Evolutionary conservation across 2,797 vertebrate genomes (phyloP).

Genomic region (Syngnathus acus): DNA sequence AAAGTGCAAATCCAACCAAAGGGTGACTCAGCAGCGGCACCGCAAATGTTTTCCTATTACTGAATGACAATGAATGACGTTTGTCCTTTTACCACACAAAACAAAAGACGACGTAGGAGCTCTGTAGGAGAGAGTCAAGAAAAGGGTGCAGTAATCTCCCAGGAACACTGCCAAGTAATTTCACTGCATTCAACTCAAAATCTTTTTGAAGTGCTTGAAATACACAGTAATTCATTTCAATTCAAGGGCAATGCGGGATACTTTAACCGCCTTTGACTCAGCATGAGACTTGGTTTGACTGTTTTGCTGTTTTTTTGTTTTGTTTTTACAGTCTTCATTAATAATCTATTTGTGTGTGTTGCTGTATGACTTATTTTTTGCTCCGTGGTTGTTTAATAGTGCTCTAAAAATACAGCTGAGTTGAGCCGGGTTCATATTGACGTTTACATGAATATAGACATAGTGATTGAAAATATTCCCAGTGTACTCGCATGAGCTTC

Average conservation of each 20-base stretch:
- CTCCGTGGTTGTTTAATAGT: too few relatives aligned
- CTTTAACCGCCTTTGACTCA: neutral
- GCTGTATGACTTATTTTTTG: too few relatives aligned
- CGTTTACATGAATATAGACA: neutral
- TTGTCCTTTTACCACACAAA: conserved; percentile 6
- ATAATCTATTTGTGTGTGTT: too few relatives aligned
- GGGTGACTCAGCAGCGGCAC: too few relatives aligned
- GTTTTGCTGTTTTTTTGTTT: too few relatives aligned
- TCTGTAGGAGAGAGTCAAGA: conserved; percentile 12
- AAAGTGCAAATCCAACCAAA: neutral
- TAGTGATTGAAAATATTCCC: neutral
- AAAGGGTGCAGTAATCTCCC: conserved; percentile 6
- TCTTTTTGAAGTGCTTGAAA: conserved; percentile 1
- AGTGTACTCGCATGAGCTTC: neutral
- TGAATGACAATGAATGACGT: neutral
- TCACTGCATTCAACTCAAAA: conserved; percentile 8
- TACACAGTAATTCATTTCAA: neutral
- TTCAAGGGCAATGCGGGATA: neutral
- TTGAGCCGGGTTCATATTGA: too few relatives aligned
- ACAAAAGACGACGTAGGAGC: conserved; percentile 19
- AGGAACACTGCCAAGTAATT: conserved; percentile 4
- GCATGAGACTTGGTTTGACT: too few relatives aligned
- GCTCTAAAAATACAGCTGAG: too few relatives aligned
- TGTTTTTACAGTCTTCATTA: too few relatives aligned
- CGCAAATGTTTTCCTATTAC: too few relatives aligned